A percentile compares a stretch with the other conserved stretches of the same genome.
These are phyloP conservation scores for Laupala kohalensis DNA, from an alignment of 1,140 invertebrate species.

Conservation along the genomic window DNA sequence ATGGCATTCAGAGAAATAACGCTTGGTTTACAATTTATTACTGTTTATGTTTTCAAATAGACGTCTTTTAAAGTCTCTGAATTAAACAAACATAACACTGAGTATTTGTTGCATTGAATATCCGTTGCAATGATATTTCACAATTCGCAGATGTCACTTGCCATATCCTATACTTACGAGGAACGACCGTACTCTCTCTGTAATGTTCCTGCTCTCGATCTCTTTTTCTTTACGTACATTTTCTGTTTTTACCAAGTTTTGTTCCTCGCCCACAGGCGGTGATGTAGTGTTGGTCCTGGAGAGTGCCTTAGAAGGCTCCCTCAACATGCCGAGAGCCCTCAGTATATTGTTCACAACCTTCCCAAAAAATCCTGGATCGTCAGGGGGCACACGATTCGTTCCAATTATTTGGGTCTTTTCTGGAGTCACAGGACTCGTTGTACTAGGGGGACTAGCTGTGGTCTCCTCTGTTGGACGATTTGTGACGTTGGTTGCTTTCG, in stretches of 20 bases:
- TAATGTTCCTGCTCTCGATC: neutral
- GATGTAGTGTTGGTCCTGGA: no score
- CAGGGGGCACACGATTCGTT: no score
- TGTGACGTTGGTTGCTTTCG: neutral
- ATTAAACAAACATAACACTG: no score
- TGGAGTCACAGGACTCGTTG: neutral
- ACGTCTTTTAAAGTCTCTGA: no score
- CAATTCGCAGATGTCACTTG: no score
- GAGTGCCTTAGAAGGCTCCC: conserved; percentile 10
- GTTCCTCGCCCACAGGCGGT: neutral
- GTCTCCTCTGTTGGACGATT: neutral
- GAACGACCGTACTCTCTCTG: neutral
- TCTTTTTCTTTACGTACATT: neutral
- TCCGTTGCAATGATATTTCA: no score
- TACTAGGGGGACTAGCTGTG: neutral
- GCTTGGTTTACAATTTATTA: no score
- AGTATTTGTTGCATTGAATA: no score
- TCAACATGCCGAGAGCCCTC: conserved; percentile 23
- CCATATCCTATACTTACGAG: neutral
- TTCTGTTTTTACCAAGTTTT: neutral
- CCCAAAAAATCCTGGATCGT: conserved; percentile 18
- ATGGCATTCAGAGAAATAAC: no score
- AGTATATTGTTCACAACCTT: conserved; percentile 33
- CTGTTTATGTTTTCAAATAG: no score
- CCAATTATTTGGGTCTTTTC: no score